Evolutionary conservation across 2,797 vertebrate genomes (phyloP).

Genomic region (Sarcophilus harrisii): DNA sequence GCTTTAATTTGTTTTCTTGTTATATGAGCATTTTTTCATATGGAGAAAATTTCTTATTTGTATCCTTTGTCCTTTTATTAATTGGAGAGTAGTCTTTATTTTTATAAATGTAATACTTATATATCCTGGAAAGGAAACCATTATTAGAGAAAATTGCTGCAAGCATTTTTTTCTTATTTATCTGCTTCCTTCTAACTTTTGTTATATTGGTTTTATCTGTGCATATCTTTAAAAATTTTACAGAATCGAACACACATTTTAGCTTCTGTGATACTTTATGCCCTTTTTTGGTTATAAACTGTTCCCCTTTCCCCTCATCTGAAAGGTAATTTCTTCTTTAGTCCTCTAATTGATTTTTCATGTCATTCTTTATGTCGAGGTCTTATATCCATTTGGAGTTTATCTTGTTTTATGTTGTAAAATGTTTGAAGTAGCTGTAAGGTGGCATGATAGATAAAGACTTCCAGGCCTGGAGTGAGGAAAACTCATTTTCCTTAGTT

Average conservation of each 20-base stretch:
- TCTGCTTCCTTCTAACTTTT: background rate
- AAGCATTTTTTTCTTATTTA: background rate
- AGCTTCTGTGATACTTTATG: background rate
- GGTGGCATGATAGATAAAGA: background rate
- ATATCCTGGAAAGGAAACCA: background rate
- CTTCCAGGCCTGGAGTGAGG: background rate
- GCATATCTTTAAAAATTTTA: background rate
- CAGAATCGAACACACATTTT: background rate
- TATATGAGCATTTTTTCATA: background rate
- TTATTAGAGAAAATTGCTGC: background rate
- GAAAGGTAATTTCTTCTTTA: background rate
- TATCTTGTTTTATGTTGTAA: background rate
- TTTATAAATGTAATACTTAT: background rate
- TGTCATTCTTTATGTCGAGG: background rate
- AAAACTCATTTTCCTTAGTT: background rate
- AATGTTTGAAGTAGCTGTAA: background rate
- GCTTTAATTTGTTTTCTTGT: background rate
- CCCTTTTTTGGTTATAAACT: background rate
- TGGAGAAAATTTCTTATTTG: background rate
- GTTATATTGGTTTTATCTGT: background rate
- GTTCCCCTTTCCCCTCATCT: background rate
- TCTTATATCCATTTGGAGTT: background rate
- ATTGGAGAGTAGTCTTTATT: background rate
- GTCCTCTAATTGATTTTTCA: background rate
- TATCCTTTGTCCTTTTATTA: background rate